Evolutionary conservation across 2,888 invertebrate species (phyloP), one percentile per base, ranked within the genome.

Genomic region (Cheilosia pagana): DNA sequence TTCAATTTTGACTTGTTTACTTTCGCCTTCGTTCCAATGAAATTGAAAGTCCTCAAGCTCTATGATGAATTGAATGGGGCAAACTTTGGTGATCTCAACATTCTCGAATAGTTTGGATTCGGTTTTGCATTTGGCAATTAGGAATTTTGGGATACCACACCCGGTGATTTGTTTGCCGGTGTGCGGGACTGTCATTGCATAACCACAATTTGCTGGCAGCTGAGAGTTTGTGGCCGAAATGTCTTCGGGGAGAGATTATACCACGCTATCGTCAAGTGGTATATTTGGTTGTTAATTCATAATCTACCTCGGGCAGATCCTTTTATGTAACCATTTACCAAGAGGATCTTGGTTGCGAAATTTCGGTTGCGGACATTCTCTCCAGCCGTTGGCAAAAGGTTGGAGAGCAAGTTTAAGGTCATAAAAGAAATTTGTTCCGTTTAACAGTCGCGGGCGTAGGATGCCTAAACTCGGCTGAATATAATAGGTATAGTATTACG

Each of bases 371-470:
- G 21, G 55, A 50, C 83, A 79, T 63, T 79, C 79, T 65, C 83
- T 23, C 14, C 43, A 19, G 55, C 62, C 35, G 57, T 72, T 59
- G 71, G 28, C 50, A 23, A 50, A 23, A 50, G 50, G 25, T 12
- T 55, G 39, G 57, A 28, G 35, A 55, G 71, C 78, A 78, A 78
- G 78, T 78, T 78, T 78, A 78, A 78, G 78, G 78, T 78, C 78
- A 76, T 35, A 60, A 59, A 10, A 75, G 57, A 57, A 45, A 21
- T 48, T 43, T 28, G 43, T 52, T 57, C 25, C 23, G 4, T 23
- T 4, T 1, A 28, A 28, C 28, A 1, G 8, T 7, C 0, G 35
- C 12, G 35, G 35, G 35, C 3, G 3, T 3, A 35, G 12, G 35
- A 35, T 35, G 35, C 35, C 35, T 35, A 12, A 3, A 3, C 10